Evolutionary conservation across 2,113 vertebrate genomes (phyloP).

Genomic region (Pica pica): DNA sequence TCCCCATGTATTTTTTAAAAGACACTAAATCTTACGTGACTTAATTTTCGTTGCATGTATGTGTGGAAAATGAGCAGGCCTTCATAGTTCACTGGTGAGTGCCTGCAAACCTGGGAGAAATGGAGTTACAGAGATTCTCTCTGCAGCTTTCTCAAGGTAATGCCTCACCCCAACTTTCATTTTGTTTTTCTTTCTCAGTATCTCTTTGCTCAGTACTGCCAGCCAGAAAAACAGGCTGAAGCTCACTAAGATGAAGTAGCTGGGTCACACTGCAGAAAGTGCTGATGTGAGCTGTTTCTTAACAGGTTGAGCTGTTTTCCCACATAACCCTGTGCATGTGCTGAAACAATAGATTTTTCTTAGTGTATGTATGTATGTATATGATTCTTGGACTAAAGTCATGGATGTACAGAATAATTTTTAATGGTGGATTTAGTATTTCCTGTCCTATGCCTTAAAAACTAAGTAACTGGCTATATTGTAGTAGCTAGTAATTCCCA

Average conservation of each 20-base stretch:
- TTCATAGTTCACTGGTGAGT: neutral
- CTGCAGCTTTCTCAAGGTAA: neutral
- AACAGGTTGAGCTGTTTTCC: constrained; percentile 4
- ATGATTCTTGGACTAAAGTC: neutral
- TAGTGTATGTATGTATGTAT: neutral
- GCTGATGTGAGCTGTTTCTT: constrained; percentile 43
- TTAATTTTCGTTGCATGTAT: neutral
- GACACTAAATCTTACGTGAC: neutral
- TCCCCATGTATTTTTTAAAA: neutral
- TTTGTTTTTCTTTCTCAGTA: neutral
- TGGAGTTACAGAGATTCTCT: neutral
- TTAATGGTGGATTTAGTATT: neutral
- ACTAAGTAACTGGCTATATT: neutral
- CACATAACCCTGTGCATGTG: neutral
- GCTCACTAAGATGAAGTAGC: neutral
- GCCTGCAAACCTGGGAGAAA: neutral
- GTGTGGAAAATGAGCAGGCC: neutral
- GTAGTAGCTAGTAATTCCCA: neutral
- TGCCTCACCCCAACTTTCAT: neutral
- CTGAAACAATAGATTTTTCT: neutral
- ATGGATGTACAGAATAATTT: neutral
- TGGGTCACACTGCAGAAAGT: constrained; percentile 25
- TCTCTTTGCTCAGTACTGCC: neutral
- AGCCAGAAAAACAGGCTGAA: neutral
- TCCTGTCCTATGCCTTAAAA: neutral